A percentile compares a stretch with the other conserved stretches of the same genome.
Evolutionary conservation across 2,113 vertebrate genomes (phyloP).

Genomic region (Pagrus major): DNA sequence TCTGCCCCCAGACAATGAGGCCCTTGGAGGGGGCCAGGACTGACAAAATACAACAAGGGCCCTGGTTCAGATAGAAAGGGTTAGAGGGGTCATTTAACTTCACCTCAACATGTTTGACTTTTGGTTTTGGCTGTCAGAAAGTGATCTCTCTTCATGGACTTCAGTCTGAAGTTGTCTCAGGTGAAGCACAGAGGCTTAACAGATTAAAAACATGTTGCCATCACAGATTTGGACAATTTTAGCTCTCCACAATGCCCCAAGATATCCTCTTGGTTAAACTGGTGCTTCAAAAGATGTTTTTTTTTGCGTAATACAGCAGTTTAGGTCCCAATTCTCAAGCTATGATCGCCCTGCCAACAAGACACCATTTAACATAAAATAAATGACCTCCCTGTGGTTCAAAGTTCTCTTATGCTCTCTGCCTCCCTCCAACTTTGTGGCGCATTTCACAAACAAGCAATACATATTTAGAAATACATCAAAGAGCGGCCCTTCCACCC

Average conservation of each 20-base stretch:
- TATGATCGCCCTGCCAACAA: slow-evolving; percentile 24
- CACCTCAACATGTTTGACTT: slow-evolving; percentile 41
- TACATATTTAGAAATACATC: slow-evolving; percentile 78
- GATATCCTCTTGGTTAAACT: not conserved
- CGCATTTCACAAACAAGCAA: slow-evolving; percentile 73
- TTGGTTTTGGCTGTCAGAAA: slow-evolving; percentile 20
- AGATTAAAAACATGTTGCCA: not conserved
- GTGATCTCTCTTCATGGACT: not conserved
- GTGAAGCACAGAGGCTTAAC: not conserved
- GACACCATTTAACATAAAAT: slow-evolving; percentile 51
- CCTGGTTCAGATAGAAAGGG: slow-evolving; percentile 34
- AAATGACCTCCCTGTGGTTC: slow-evolving; percentile 62
- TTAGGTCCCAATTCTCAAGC: slow-evolving; percentile 5
- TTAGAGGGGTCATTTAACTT: slow-evolving; percentile 53
- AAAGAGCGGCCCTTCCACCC: slow-evolving; percentile 69
- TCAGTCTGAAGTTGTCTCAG: not conserved
- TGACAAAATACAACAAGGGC: slow-evolving; percentile 48
- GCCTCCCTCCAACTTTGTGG: slow-evolving; percentile 66
- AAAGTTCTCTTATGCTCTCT: slow-evolving; percentile 51
- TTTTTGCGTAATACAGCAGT: slow-evolving; percentile 22
- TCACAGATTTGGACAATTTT: not conserved
- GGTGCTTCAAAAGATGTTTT: not conserved
- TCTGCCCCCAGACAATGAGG: slow-evolving; percentile 66
- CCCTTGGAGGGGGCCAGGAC: slow-evolving; percentile 53
- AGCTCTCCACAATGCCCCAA: not conserved